A percentile compares a stretch with the other conserved stretches of the same genome.
Conservation (phyloP, 2,113 vertebrate genomes). For the Maccullochella peelii region DNA sequence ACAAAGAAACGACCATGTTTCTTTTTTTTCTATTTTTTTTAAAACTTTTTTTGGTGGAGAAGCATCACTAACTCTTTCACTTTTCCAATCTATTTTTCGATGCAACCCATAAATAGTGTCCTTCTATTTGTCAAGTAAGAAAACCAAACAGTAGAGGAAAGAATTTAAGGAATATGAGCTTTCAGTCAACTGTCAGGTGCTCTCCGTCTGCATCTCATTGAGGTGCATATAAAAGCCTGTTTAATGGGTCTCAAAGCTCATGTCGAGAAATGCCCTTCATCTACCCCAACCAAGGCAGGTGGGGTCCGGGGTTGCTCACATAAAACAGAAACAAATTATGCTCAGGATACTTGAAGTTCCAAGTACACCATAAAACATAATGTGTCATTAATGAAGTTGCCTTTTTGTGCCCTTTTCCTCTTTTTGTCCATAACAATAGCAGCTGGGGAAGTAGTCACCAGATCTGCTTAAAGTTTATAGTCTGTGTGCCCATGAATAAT, state of each 20-base stretch:
- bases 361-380: slow-evolving; percentile 77
- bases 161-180: slow-evolving; percentile 33
- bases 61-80: slow-evolving; percentile 26
- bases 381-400: slow-evolving; percentile 76
- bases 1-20: slow-evolving; percentile 59
- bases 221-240: slow-evolving; percentile 66
- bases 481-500: slow-evolving; percentile 75
- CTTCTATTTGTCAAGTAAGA: slow-evolving; percentile 27
- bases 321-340: slow-evolving; percentile 81
- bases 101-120: slow-evolving; percentile 37
- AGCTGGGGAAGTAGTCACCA: slow-evolving; percentile 68
- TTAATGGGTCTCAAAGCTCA: slow-evolving; percentile 77
- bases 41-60: slow-evolving; percentile 43
- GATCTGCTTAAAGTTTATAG: slow-evolving; percentile 75
- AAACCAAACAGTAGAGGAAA: slow-evolving; percentile 22
- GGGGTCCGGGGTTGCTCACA: slow-evolving; percentile 71
- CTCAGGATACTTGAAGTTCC: slow-evolving; percentile 72
- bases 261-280: slow-evolving; percentile 78
- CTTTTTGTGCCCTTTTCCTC: slow-evolving; percentile 69
- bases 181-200: slow-evolving; percentile 64
- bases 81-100: slow-evolving; percentile 37
- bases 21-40: slow-evolving; percentile 30
- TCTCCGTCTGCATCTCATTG: slow-evolving; percentile 74
- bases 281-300: slow-evolving; percentile 73
- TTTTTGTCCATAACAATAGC: slow-evolving; percentile 77